Evolutionary conservation across 2,888 invertebrate genomes (phyloP).

Genomic region (Ophion slaviceki): DNA sequence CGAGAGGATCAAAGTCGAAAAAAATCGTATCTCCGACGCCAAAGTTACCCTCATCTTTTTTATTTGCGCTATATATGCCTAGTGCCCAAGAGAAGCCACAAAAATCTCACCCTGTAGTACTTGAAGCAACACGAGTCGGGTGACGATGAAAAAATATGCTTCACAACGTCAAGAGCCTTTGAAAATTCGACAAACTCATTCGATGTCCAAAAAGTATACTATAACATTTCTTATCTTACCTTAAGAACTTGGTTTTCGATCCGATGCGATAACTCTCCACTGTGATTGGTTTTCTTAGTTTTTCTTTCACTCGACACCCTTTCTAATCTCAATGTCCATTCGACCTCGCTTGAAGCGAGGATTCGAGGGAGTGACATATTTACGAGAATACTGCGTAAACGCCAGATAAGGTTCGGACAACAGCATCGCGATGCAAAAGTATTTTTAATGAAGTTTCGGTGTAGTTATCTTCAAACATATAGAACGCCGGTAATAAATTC

Average conservation of each 20-base stretch:
- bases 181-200: neutral
- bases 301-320: neutral
- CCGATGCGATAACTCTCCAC: neutral
- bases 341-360: slow-evolving; percentile 13
- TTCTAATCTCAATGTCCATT: slow-evolving; percentile 11
- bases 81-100: too few relatives aligned
- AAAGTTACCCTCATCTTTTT: too few relatives aligned
- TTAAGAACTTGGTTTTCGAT: neutral
- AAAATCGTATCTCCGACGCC: too few relatives aligned
- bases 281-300: neutral
- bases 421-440: slow-evolving; percentile 11
- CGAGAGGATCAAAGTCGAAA: too few relatives aligned
- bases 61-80: too few relatives aligned
- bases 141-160: too few relatives aligned
- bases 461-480: slow-evolving; percentile 29
- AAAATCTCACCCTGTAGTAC: too few relatives aligned
- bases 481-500: slow-evolving; percentile 47
- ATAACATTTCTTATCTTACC: neutral
- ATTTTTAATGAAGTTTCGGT: slow-evolving; percentile 44
- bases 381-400: slow-evolving; percentile 17
- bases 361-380: slow-evolving; percentile 15
- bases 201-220: neutral
- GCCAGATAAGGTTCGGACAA: slow-evolving; percentile 2
- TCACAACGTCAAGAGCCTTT: neutral
- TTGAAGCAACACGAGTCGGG: too few relatives aligned